These are phyloP conservation scores for Nomada fabriciana DNA, from an alignment of 2,888 invertebrate genomes.

Conservation along the genomic window DNA sequence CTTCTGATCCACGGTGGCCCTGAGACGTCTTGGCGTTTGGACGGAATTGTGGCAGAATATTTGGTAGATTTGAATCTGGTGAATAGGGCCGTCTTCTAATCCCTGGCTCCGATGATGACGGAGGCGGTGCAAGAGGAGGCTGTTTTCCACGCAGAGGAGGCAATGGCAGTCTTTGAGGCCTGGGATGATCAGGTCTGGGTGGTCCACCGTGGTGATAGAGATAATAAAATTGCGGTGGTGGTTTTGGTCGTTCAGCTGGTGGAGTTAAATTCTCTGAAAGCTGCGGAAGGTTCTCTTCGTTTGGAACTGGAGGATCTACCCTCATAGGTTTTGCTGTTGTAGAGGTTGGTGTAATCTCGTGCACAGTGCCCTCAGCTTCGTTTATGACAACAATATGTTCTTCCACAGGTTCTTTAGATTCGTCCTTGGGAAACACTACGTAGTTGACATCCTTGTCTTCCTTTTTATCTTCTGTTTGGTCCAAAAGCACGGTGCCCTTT, in stretches of 20 bases:
- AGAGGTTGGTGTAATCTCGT: slow-evolving; percentile 69
- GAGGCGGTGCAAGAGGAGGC: slow-evolving; percentile 22
- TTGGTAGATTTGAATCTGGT: slow-evolving; percentile 85
- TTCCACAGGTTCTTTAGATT: slow-evolving; percentile 68
- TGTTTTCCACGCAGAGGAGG: slow-evolving; percentile 65
- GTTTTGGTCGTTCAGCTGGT: slow-evolving; percentile 74
- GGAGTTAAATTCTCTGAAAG: slow-evolving; percentile 80
- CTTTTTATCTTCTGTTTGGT: slow-evolving; percentile 41
- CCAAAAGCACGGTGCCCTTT: slow-evolving; percentile 38
- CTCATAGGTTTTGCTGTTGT: slow-evolving; percentile 47
- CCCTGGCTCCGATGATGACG: slow-evolving; percentile 31
- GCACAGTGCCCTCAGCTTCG: slow-evolving; percentile 78
- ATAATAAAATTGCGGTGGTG: slow-evolving; percentile 74
- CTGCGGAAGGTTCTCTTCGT: slow-evolving; percentile 71
- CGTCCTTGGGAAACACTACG: slow-evolving; percentile 63
- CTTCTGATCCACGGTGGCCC: slow-evolving; percentile 82
- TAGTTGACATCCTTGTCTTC: slow-evolving; percentile 54
- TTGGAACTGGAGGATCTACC: slow-evolving; percentile 6
- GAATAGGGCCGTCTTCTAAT: slow-evolving; percentile 71
- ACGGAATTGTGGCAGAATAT: slow-evolving; percentile 90
- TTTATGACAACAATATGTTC: slow-evolving; percentile 80
- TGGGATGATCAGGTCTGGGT: slow-evolving; percentile 62
- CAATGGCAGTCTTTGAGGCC: slow-evolving; percentile 74
- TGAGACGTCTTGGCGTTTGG: slow-evolving; percentile 88
- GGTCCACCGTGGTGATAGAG: slow-evolving; percentile 69